Evolutionary conservation across 1,140 invertebrate genomes (phyloP).

Genomic region (Drosophila erecta): DNA sequence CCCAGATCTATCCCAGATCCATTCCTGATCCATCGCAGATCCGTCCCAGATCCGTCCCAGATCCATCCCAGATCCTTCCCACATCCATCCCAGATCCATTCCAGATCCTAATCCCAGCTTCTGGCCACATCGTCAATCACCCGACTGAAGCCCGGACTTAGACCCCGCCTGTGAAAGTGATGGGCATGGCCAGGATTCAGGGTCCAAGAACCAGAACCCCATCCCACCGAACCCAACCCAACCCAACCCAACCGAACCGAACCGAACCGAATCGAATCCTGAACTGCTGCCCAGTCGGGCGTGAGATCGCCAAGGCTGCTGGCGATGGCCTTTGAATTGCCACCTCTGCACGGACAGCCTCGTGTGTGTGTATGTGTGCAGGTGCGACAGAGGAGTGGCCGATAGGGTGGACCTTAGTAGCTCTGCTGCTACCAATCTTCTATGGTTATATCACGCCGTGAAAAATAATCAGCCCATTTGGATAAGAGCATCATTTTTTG

Average conservation of each 20-base stretch:
- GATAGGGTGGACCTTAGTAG: conserved; percentile 1
- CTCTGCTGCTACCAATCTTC: too few species aligned
- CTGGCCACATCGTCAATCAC: conserved; percentile 71
- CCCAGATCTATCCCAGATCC: too few species aligned
- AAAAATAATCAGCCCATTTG: too few species aligned
- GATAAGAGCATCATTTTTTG: too few species aligned
- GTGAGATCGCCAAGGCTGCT: conserved; percentile 75
- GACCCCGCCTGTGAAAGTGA: conserved; percentile 43
- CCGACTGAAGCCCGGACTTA: conserved; percentile 29
- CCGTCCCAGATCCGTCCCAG: background rate
- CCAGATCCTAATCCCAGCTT: background rate
- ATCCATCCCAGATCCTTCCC: background rate
- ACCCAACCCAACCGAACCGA: background rate
- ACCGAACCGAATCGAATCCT: conserved; percentile 37
- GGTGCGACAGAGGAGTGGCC: background rate
- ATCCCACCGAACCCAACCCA: too few species aligned
- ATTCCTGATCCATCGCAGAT: too few species aligned
- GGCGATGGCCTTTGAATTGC: conserved; percentile 77
- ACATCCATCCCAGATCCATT: background rate
- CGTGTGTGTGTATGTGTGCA: conserved; percentile 4
- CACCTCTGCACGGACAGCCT: conserved; percentile 32
- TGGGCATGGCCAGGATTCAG: background rate
- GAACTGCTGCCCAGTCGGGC: conserved; percentile 68
- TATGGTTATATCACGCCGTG: too few species aligned
- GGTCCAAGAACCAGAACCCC: too few species aligned